Conservation (phyloP, 2,113 vertebrate species). For the Micromys minutus region DNA sequence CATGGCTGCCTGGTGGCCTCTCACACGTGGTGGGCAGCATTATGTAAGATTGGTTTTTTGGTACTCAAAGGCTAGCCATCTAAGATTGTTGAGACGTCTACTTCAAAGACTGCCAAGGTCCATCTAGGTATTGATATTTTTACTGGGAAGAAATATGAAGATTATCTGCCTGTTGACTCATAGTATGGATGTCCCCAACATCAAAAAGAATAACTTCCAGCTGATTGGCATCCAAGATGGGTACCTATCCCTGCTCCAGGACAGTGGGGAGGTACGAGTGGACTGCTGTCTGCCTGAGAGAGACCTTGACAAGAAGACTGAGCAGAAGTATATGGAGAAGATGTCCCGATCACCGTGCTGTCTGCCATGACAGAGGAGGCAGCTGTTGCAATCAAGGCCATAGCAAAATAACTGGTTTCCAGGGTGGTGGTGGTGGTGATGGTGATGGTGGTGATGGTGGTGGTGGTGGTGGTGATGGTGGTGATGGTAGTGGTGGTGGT, state of each 20-base stretch:
- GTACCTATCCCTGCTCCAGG: conserved; percentile 92
- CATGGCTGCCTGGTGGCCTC: no score
- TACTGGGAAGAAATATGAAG: conserved; percentile 93
- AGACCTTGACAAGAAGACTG: conserved; percentile 93
- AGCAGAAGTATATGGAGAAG: conserved; percentile 61
- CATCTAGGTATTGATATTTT: conserved; percentile 95
- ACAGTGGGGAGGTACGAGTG: conserved; percentile 91
- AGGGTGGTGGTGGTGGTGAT: conserved; percentile 72
- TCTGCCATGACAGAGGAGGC: conserved; percentile 93
- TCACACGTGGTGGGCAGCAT: conserved; percentile 77
- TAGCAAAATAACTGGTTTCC: conserved; percentile 89
- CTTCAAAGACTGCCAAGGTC: conserved; percentile 94
- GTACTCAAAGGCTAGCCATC: conserved; percentile 90
- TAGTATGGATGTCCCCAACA: conserved; percentile 95
- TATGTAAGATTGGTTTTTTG: conserved; percentile 89
- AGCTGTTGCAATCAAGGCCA: conserved; percentile 92
- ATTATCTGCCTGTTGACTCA: conserved; percentile 94
- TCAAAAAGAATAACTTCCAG: conserved; percentile 91
- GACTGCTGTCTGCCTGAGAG: conserved; percentile 92
- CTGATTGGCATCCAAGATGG: conserved; percentile 92
- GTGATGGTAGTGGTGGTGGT: no score
- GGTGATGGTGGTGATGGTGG: no score
- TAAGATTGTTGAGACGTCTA: conserved; percentile 95
- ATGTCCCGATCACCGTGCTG: conserved; percentile 90
- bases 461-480: no score